A percentile compares a stretch with the other conserved stretches of the same genome.
phyloP scores from a whole-genome alignment of 2,797 vertebrate species.

The Ctenochaetus hawaiiensis region DNA sequence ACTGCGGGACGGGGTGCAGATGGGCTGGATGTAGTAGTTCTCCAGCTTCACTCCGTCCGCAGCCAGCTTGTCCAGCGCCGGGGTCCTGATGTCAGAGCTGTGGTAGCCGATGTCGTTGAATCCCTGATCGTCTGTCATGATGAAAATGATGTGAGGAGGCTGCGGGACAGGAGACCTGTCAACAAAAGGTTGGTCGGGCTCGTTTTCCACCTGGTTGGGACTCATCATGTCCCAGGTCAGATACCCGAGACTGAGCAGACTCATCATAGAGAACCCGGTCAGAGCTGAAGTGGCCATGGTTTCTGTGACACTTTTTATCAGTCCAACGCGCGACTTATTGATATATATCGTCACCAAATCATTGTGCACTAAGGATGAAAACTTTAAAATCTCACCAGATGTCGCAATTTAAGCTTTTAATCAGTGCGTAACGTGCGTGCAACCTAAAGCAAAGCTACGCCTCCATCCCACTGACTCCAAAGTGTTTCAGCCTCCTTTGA shows the following conservation, averaged over 20 bases:
- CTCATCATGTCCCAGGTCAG: conserved; percentile 95
- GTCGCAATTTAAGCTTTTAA: neutral
- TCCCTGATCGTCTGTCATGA: conserved; percentile 97
- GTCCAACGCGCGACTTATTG: conserved; percentile 5
- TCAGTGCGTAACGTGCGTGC: neutral
- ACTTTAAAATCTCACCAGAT: neutral
- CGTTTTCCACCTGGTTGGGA: conserved; percentile 89
- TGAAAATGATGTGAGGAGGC: conserved; percentile 96
- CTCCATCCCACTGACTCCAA: conserved; percentile 49
- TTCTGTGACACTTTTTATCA: conserved; percentile 7
- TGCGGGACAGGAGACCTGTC: conserved; percentile 73
- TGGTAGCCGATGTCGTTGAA: conserved; percentile 98
- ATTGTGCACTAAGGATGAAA: conserved; percentile 20
- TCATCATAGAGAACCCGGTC: conserved; percentile 93
- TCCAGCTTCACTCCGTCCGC: conserved; percentile 96
- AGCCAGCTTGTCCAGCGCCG: conserved; percentile 93
- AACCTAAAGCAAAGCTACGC: conserved; percentile 38
- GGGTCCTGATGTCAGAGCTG: conserved; percentile 94
- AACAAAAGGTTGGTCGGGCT: conserved; percentile 70
- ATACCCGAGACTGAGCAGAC: conserved; percentile 94
- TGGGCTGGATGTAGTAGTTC: conserved; percentile 98
- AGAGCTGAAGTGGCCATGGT: conserved; percentile 90
- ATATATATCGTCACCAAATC: conserved; percentile 38
- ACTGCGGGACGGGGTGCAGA: conserved; percentile 97
- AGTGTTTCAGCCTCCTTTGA: conserved; percentile 62